Evolutionary conservation across 2,797 vertebrate species (phyloP), one percentile per base, ranked within the genome.

Genomic region (Megalops cyprinoides): DNA sequence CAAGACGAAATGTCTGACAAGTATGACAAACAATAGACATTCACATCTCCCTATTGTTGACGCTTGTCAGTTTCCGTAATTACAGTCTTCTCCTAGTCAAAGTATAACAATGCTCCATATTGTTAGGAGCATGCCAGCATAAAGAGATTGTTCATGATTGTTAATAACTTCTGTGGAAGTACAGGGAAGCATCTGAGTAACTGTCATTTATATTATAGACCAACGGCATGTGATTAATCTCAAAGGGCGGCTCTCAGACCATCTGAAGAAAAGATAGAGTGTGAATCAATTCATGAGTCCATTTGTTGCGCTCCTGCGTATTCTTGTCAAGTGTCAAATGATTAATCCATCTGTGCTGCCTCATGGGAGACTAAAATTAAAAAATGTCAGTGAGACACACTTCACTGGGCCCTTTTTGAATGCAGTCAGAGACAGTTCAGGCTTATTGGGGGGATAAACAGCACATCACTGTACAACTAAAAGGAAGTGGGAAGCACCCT

Each of bases 91-190:
- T 39, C 79, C 76, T 49, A 48, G 39, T 79, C 75, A 78, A 23
- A 65, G 73, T 23, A 23, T 46, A 67, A 82, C 81, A 81, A 77
- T 82, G 73, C 78, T 56, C 46, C 37, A 25, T 37, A 81, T 76
- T 76, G 79, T 81, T 60, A n/a, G 34, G 34, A 55, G 75, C 58
- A 44, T 75, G 51, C 39, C 58, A 28, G 53, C 9, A 79, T 74
- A 83, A 81, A 69, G 60, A 60, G 58, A 49, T 71, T 71, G 44
- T 58, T 58, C 23, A 71, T 79, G 77, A 81, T 62, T 76, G 62
- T 67, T 67, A 77, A 76, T 80, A 53, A 82, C 10, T 69, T 73
- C 56, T 58, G 58, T 73, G 65, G 60, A 79, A 42, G 62, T 74
- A 28, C 62, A 53, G 46, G 55, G 2, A 55, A 14, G 48, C 62